Evolutionary conservation across 2,797 vertebrate genomes (phyloP).

Genomic region (Thaleichthys pacificus): DNA sequence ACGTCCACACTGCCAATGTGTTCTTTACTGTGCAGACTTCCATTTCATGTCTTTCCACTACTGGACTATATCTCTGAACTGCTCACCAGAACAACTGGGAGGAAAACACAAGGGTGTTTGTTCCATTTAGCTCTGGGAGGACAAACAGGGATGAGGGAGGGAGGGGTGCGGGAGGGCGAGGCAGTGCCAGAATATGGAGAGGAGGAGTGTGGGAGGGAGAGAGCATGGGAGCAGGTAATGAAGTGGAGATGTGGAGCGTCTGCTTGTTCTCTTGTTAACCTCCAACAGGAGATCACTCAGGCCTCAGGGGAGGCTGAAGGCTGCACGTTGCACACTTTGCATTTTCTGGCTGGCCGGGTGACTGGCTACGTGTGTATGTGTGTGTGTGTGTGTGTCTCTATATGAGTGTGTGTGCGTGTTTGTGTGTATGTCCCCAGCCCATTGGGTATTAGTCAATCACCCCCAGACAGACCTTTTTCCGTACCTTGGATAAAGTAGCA

Average conservation of each 20-base stretch:
- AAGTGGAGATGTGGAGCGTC: conserved; percentile 11
- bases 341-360: background rate
- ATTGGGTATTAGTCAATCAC: conserved; percentile 6
- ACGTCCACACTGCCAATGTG: no score
- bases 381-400: background rate
- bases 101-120: no score
- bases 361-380: background rate
- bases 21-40: no score
- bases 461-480: background rate
- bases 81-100: background rate
- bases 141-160: background rate
- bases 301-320: conserved; percentile 1
- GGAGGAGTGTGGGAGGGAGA: conserved; percentile 10
- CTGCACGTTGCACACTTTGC: background rate
- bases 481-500: background rate
- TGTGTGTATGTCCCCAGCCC: background rate
- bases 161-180: background rate
- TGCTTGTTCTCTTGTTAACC: conserved; percentile 22
- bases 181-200: background rate
- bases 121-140: no score
- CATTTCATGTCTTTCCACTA: background rate
- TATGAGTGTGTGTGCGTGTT: no score
- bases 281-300: conserved; percentile 7
- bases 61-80: background rate
- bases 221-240: conserved; percentile 20